Conservation (phyloP, 1,140 invertebrate genomes). For the Rhopalosiphum padi region DNA sequence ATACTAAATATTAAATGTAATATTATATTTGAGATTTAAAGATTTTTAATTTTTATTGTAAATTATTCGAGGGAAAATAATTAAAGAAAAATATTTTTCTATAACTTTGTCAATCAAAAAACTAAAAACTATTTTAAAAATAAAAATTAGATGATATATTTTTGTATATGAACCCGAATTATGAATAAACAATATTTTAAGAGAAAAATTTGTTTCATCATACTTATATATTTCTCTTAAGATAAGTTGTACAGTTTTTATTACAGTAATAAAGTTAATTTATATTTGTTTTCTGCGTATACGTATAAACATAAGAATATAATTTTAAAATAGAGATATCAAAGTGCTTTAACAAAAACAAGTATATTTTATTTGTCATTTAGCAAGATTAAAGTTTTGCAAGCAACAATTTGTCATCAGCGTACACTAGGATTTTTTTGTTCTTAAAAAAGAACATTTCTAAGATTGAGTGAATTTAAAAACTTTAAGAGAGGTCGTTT, state of each 20-base stretch:
- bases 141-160: neutral
- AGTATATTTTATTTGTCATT: conserved; percentile 44
- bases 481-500: neutral
- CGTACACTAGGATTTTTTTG: neutral
- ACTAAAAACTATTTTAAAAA: neutral
- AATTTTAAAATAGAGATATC: conserved; percentile 29
- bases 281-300: neutral
- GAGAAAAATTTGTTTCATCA: neutral
- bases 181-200: neutral
- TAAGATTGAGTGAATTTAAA: neutral
- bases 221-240: neutral
- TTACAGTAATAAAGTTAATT: conserved; percentile 51
- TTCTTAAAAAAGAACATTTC: neutral
- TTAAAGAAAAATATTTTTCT: neutral
- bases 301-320: neutral
- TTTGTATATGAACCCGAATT: neutral
- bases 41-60: neutral
- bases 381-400: conserved; percentile 35
- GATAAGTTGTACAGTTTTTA: conserved; percentile 35
- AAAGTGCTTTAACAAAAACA: neutral
- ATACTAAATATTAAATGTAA: neutral
- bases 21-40: neutral
- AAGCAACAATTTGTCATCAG: conserved; percentile 10
- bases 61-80: neutral
- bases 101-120: neutral